phyloP scores from a whole-genome alignment of 2,113 vertebrate species.

The Mesembrinibis cayennensis region DNA sequence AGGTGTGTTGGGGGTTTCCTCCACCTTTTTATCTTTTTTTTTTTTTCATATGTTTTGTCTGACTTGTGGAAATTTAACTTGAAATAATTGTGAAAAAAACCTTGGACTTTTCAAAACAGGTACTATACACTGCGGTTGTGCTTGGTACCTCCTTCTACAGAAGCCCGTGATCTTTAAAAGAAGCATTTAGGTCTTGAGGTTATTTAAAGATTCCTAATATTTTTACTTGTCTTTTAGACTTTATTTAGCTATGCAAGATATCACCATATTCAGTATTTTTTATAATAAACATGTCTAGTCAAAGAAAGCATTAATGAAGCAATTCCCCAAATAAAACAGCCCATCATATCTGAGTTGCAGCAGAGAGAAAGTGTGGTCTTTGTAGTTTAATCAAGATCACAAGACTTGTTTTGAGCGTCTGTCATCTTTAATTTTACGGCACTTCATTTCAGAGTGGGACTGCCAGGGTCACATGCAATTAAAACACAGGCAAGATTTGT shows the following conservation, averaged over 20 bases:
- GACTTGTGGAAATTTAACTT: neutral
- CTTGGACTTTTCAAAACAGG: neutral
- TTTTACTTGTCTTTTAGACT: slow-evolving; percentile 71
- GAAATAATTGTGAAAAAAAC: neutral
- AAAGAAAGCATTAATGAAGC: slow-evolving; percentile 93
- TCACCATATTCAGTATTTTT: slow-evolving; percentile 80
- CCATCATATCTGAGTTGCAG: slow-evolving; percentile 86
- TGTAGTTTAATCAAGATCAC: slow-evolving; percentile 92
- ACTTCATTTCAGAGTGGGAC: slow-evolving; percentile 87
- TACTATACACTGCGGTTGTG: neutral
- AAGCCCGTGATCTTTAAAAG: slow-evolving; percentile 25
- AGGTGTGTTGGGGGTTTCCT: neutral
- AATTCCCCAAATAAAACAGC: slow-evolving; percentile 90
- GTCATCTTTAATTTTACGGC: slow-evolving; percentile 89
- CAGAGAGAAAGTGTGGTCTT: slow-evolving; percentile 86
- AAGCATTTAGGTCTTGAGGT: slow-evolving; percentile 52
- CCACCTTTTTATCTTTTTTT: fast-evolving
- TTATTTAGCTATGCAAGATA: slow-evolving; percentile 78
- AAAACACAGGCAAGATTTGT: slow-evolving; percentile 87
- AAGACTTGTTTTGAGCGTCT: slow-evolving; percentile 87
- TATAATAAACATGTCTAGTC: slow-evolving; percentile 93
- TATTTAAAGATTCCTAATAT: slow-evolving; percentile 71
- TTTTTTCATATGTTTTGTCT: neutral
- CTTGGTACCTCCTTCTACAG: neutral
- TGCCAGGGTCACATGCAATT: slow-evolving; percentile 89